Evolutionary conservation across 2,113 vertebrate genomes (phyloP), one percentile per base, ranked within the genome.

Genomic region (Sprattus sprattus): DNA sequence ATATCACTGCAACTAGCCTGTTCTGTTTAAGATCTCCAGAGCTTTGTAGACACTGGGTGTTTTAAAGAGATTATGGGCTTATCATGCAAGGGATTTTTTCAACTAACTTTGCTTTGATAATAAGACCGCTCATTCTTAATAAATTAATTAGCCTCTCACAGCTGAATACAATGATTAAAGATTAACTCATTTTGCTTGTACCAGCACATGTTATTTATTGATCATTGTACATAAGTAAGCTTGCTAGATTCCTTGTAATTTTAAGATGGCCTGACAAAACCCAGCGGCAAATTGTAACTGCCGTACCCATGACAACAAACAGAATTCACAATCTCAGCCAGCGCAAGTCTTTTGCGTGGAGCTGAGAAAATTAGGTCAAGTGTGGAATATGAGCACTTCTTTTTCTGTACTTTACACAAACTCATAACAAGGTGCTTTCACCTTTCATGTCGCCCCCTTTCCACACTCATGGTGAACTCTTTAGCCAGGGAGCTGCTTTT

Each of bases 241-340:
- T 13, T 11, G 25, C 64, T 11, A 32, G 64, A 32, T 25, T 32
- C 8, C 25, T 11, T 71, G 64, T 71, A 71, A 32, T 71, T 71
- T 71, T 71, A 9, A 32, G 8, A 32, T 28, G 64, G 64, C 64
- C 64, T 32, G 64, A 71, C 64, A 71, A 71, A 64, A 64, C 60
- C 60, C 60, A 25, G 64, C 64, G 3, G 64, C 11, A 71, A 10
- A 71, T 28, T 71, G 64, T 28, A 57, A 82, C 44, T 22, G 11
- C 10, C 15, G 45, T 64, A 6, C 25, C 13, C 28, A 47, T 82
- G 46, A 54, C 49, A 80, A n/a, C 25, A 71, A 54, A 75, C n/a
- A 85, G 47, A 81, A 54, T 83, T 45, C 52, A 80, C 57, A 60
- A 83, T 44, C 16, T 83, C 46, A 86, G 84, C 81, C 16, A 82